Percentiles rank a stretch among this genome's conserved stretches.
These are phyloP conservation scores for Protobothrops flavoviridis DNA, from an alignment of 2,113 vertebrate genomes.

Conservation along the genomic window DNA sequence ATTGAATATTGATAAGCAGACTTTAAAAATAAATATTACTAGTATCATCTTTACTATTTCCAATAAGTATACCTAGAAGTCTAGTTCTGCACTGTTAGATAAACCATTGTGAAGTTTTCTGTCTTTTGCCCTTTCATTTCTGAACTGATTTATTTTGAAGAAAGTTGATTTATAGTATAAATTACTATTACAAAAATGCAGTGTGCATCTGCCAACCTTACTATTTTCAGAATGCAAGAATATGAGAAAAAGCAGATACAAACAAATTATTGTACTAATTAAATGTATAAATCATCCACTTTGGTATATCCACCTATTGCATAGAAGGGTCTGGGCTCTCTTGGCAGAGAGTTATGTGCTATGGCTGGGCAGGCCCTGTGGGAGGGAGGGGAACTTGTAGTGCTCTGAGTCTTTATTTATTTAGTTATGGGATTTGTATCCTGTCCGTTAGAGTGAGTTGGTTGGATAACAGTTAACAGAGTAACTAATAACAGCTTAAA, in stretches of 20 bases:
- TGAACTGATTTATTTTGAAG: neutral
- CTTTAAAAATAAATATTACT: neutral
- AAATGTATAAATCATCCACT: neutral
- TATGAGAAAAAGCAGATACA: neutral
- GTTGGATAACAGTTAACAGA: neutral
- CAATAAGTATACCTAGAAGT: neutral
- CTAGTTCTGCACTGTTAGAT: neutral
- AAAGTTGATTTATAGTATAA: neutral
- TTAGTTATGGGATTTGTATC: neutral
- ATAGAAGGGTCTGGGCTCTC: neutral
- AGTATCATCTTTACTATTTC: neutral
- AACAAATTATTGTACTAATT: neutral
- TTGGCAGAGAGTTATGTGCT: neutral
- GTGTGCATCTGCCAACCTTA: neutral
- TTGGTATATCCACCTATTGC: neutral
- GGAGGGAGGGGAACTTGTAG: neutral
- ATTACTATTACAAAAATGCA: neutral
- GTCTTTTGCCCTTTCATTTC: constrained; percentile 1
- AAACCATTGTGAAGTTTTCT: neutral
- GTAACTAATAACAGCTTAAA: neutral
- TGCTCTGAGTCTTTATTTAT: neutral
- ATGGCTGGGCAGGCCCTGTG: neutral
- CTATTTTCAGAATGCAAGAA: neutral
- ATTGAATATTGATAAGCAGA: constrained; percentile 15
- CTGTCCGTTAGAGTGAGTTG: neutral